These are phyloP conservation scores for Pipistrellus pygmaeus DNA, from an alignment of 2,797 vertebrate species.

Conservation along the genomic window DNA sequence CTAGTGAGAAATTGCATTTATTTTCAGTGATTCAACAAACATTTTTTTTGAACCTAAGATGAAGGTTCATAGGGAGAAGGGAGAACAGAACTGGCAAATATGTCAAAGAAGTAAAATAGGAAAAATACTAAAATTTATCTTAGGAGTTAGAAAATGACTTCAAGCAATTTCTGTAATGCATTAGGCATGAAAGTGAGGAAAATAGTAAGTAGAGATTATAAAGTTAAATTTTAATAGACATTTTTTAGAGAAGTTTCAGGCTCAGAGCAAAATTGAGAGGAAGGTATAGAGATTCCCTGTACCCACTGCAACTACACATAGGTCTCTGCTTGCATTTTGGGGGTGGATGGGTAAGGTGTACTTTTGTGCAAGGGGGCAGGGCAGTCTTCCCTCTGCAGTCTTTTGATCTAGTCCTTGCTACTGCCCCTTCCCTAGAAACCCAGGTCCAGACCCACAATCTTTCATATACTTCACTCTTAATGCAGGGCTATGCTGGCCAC, in stretches of 20 bases:
- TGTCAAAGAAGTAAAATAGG: neutral
- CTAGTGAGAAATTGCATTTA: neutral
- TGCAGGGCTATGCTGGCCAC: neutral
- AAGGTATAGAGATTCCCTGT: neutral
- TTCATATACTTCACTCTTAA: neutral
- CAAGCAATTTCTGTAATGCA: neutral
- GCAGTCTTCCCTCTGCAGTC: accelerated
- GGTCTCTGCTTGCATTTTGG: neutral
- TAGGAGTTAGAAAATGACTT: neutral
- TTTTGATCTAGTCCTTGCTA: neutral
- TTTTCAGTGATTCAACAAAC: neutral
- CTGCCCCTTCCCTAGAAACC: neutral
- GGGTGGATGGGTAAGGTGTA: neutral
- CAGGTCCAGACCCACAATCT: neutral
- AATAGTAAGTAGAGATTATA: neutral
- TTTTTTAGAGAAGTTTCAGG: neutral
- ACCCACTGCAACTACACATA: no score
- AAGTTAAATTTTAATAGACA: neutral
- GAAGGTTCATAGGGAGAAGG: neutral
- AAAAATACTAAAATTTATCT: slow-evolving; percentile 2
- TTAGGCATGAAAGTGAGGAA: neutral
- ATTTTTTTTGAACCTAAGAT: neutral
- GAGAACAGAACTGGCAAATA: neutral
- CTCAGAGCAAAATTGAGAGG: neutral
- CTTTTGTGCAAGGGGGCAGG: neutral